Evolutionary conservation across 2,113 vertebrate genomes (phyloP).

Genomic region (Channa maculata): DNA sequence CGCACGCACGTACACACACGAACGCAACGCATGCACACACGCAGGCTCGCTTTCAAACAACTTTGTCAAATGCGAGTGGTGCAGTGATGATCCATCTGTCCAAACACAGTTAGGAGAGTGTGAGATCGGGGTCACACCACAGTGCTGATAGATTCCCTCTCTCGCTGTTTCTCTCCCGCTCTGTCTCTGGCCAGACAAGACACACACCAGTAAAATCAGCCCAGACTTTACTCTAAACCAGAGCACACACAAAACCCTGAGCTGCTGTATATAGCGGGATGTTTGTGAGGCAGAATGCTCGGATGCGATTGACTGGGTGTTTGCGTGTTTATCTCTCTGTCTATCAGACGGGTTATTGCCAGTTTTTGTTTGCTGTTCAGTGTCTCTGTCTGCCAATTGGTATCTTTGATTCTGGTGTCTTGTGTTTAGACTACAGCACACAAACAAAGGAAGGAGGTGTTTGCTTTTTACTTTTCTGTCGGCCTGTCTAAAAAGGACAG

Average conservation of each 20-base stretch:
- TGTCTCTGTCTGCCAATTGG: slow-evolving; percentile 40
- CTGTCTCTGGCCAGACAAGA: slow-evolving; percentile 45
- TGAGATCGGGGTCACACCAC: slow-evolving; percentile 67
- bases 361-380: slow-evolving; percentile 55
- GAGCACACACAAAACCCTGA: slow-evolving; percentile 47
- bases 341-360: slow-evolving; percentile 42
- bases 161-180: slow-evolving; percentile 9
- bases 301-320: slow-evolving; percentile 28
- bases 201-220: slow-evolving; percentile 57
- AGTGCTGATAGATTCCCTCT: slow-evolving; percentile 59
- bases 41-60: slow-evolving; percentile 38
- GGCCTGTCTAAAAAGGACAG: slow-evolving; percentile 10
- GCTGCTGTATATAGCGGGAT: slow-evolving; percentile 34
- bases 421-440: slow-evolving; percentile 13
- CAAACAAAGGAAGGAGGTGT: slow-evolving; percentile 5
- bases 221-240: slow-evolving; percentile 67
- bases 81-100: slow-evolving; percentile 76
- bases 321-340: slow-evolving; percentile 39
- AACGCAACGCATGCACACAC: slow-evolving; percentile 8
- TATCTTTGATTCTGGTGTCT: slow-evolving; percentile 33
- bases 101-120: slow-evolving; percentile 69
- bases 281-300: slow-evolving; percentile 20
- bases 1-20: slow-evolving; percentile 26
- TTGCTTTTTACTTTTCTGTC: slow-evolving; percentile 28
- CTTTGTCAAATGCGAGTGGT: slow-evolving; percentile 64